Evolutionary conservation across 2,888 invertebrate genomes (phyloP), one percentile per base, ranked within the genome.

Genomic region (Epirrhoe alternata): DNA sequence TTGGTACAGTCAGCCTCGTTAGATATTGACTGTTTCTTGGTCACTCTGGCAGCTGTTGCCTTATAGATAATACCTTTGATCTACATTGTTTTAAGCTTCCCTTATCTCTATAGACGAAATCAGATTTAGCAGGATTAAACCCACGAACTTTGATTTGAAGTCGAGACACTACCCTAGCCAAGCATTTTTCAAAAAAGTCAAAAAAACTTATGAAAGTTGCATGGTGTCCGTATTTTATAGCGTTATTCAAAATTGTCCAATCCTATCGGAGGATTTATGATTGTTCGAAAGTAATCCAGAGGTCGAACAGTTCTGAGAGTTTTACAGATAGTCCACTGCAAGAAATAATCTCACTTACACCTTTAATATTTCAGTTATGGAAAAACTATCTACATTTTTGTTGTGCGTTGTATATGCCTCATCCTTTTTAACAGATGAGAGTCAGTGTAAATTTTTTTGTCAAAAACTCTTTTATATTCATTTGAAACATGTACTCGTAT

Each of bases 281-380:
- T 84, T 83, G 84, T 85, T 83, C 71, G 79, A 75, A 81, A 83
- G 85, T 86, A 81, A 84, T 80, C 75, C 73, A 66, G 45, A 72
- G 75, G 72, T 64, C 70, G 71, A 71, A 70, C 33, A 35, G 33
- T 24, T 38, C 45, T 14, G 42, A 31, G 17, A 6, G 52, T 7
- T 6, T 6, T 6, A 33, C 31, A 66, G 67, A 54, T 61, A 45
- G 59, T 45, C 51, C 58, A 64, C 30, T 52, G 4, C 10, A n/a
- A 6, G 1, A 8, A 10, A 45, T 42, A 10, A 12, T 5, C 35
- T 8, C 10, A 35, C 10, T 1, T 35, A 35, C 8, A 35, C n/a
- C n/a, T n/a, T n/a, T n/a, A n/a, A n/a, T n/a, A n/a, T n/a, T n/a
- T n/a, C n/a, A n/a, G n/a, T n/a, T n/a, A n/a, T n/a, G n/a, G n/a